A percentile compares a stretch with the other conserved stretches of the same genome.
Conservation (phyloP, 2,888 invertebrate genomes). For the Habrosyne pyritoides region DNA sequence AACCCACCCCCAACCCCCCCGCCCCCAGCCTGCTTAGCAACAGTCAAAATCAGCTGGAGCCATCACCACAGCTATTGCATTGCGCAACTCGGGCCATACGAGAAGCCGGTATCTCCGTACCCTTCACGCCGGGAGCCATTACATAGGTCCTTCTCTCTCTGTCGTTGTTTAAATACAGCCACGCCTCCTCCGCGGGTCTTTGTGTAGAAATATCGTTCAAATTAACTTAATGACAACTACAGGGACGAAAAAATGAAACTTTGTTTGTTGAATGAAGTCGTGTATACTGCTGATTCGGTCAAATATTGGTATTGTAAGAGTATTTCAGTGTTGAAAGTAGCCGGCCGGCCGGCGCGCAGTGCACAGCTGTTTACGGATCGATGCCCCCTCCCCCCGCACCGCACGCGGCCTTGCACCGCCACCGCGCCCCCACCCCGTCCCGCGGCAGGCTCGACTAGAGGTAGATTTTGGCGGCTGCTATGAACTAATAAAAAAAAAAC, state of each 20-base stretch:
- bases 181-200: neutral
- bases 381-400: conserved; percentile 17
- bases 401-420: conserved; percentile 7
- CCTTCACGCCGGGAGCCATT: neutral
- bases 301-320: conserved; percentile 4
- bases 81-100: conserved; percentile 4
- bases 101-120: neutral
- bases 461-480: neutral
- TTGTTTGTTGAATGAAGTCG: neutral
- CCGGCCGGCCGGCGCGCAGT: conserved; percentile 15
- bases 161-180: neutral
- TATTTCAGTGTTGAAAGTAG: conserved; percentile 5
- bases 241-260: neutral
- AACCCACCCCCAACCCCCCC: conserved; percentile 10
- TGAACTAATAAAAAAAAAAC: no score
- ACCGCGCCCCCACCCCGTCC: conserved; percentile 4
- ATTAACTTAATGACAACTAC: neutral
- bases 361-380: conserved; percentile 35
- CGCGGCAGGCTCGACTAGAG: neutral
- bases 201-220: neutral
- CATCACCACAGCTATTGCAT: conserved; percentile 10
- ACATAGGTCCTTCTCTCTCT: neutral
- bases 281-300: neutral
- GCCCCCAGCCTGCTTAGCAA: conserved; percentile 14
- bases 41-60: conserved; percentile 41